Conservation (phyloP, 2,888 invertebrate genomes). For the Conchocele bisecta region DNA sequence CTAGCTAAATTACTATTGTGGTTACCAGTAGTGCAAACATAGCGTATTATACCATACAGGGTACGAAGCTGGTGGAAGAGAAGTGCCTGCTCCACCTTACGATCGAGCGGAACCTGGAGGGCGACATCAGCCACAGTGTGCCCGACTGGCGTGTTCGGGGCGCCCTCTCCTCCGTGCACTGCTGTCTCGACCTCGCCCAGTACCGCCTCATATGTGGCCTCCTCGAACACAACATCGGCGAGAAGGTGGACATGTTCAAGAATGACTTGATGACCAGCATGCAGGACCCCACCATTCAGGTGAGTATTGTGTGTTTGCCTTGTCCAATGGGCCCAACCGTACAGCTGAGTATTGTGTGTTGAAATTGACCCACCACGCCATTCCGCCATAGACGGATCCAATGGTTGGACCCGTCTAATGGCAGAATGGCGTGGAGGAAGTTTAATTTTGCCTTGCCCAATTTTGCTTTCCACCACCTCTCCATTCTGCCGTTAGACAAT, state of each 20-base stretch:
- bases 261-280: constrained; percentile 77
- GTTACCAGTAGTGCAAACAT: too few species aligned
- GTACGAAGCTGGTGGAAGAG: constrained; percentile 86
- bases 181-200: constrained; percentile 91
- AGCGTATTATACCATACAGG: constrained; percentile 56
- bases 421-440: too few species aligned
- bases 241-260: constrained; percentile 86
- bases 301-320: constrained; percentile 78
- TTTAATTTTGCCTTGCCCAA: too few species aligned
- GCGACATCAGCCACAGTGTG: constrained; percentile 84
- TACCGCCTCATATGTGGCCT: constrained; percentile 94
- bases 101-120: constrained; percentile 92
- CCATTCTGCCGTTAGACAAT: too few species aligned
- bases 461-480: too few species aligned
- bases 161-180: constrained; percentile 92
- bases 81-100: constrained; percentile 89
- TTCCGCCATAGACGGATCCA: too few species aligned
- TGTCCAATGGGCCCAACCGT: too few species aligned
- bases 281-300: constrained; percentile 84
- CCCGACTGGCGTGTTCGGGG: constrained; percentile 91
- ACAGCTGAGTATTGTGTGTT: too few species aligned
- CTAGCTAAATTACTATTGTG: too few species aligned
- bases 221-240: constrained; percentile 94
- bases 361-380: too few species aligned
- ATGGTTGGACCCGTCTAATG: too few species aligned